Evolutionary conservation across 2,797 vertebrate genomes (phyloP).

Genomic region (Hyperoplus lanceolatus): DNA sequence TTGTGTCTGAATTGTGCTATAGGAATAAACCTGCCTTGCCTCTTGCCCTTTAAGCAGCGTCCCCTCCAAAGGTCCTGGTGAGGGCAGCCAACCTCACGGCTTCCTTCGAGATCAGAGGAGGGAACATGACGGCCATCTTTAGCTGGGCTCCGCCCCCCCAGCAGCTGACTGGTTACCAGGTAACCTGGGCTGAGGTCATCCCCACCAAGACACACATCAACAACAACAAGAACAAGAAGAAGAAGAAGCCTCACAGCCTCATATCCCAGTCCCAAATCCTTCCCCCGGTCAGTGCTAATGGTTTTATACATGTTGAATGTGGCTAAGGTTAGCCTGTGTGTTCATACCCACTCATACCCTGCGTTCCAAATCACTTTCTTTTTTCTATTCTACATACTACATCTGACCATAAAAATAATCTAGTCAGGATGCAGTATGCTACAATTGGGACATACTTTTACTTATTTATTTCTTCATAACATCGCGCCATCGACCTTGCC

Average conservation of each 20-base stretch:
- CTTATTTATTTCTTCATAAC: no score
- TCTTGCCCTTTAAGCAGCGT: slow-evolving; percentile 54
- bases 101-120: slow-evolving; percentile 84
- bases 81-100: slow-evolving; percentile 92
- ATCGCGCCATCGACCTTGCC: no score
- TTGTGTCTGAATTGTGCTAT: no score
- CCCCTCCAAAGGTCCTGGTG: slow-evolving; percentile 80
- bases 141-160: slow-evolving; percentile 87
- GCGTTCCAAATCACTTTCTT: no score
- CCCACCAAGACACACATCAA: slow-evolving; percentile 82
- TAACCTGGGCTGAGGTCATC: slow-evolving; percentile 93
- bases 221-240: slow-evolving; percentile 87
- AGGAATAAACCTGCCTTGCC: neutral
- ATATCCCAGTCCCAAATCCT: slow-evolving; percentile 66
- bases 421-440: no score
- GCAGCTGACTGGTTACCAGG: slow-evolving; percentile 91
- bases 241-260: slow-evolving; percentile 84
- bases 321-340: neutral
- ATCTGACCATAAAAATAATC: no score
- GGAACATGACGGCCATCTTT: slow-evolving; percentile 90
- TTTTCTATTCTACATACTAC: no score
- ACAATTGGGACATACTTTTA: no score
- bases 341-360: neutral
- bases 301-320: neutral
- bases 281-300: slow-evolving; percentile 50